Evolutionary conservation across 2,113 vertebrate species (phyloP), one percentile per base, ranked within the genome.

Genomic region (Thinocorus orbignyianus): DNA sequence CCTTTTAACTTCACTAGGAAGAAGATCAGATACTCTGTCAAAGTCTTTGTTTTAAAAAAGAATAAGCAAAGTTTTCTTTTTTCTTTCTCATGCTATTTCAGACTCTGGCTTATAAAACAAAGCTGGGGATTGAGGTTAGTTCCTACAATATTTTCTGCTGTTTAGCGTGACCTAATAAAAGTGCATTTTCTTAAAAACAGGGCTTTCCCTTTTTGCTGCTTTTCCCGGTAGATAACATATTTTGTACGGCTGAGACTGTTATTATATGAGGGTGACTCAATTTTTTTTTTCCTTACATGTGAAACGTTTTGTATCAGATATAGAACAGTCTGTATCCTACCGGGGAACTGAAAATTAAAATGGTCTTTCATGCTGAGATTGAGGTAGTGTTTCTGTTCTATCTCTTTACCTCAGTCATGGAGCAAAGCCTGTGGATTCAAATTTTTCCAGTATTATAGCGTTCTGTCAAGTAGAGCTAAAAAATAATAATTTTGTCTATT

Each of bases 311-410:
- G 51, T 81, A 66, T 70, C 55, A 73, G 55, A 25, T 86, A 68
- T 16, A 74, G 64, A 77, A 86, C 33, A 57, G 41, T 90, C 39
- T 88, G 8, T 52, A 69, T 95, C 76, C 81, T 86, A 33, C 65
- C 20, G 31, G 51, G 51, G 68, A 95, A 65, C 62, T 51, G 54
- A 92, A 96, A 89, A 91, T 95, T 70, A 70, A 85, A 88, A 58
- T 0, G 0, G n/a, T 62, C 90, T 90, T 83, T 96, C n/a, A 12
- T 37, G 46, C n/a, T 93, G 83, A 86, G 8, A 19, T 85, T 62
- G 81, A 69, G 72, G 60, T 90, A 92, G 28, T 52, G 22, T 68
- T 71, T 88, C 46, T 80, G 44, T 52, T 81, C 23, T 54, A 46
- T 11, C 33, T 52, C 9, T 95, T 94, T 92, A 83, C 31, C 13